These are phyloP conservation scores for Drosophila kuntzei DNA, from an alignment of 2,888 invertebrate genomes.

Conservation along the genomic window DNA sequence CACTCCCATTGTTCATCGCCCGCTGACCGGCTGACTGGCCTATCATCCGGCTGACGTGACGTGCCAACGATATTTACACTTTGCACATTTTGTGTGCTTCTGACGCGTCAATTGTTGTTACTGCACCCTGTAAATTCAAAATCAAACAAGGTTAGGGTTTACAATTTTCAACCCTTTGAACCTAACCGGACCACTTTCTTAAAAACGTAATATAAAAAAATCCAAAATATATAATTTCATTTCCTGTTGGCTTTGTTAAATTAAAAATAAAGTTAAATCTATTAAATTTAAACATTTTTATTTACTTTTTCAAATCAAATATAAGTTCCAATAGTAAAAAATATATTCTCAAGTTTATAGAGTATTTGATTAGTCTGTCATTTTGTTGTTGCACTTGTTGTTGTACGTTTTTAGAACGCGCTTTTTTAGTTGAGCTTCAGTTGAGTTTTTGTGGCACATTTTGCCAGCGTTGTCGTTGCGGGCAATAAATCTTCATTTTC, in stretches of 20 bases:
- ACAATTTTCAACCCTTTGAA: too few species aligned
- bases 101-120: slow-evolving; percentile 44
- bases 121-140: slow-evolving; percentile 16
- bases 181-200: too few species aligned
- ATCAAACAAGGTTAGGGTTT: not conserved
- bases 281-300: not conserved
- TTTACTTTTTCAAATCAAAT: not conserved
- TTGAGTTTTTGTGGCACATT: slow-evolving; percentile 59
- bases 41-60: slow-evolving; percentile 75
- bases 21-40: slow-evolving; percentile 50
- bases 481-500: slow-evolving; percentile 79
- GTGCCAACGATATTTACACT: slow-evolving; percentile 77
- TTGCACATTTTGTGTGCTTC: slow-evolving; percentile 61
- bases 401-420: slow-evolving; percentile 45
- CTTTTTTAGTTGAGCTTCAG: slow-evolving; percentile 60
- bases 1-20: slow-evolving; percentile 58
- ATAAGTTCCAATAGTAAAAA: not conserved
- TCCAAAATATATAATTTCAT: too few species aligned
- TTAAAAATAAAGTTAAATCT: too few species aligned
- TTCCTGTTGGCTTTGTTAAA: too few species aligned
- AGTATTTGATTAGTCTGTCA: slow-evolving; percentile 14
- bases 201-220: too few species aligned
- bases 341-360: not conserved
- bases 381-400: slow-evolving; percentile 2
- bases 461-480: slow-evolving; percentile 50